Percentiles rank a stretch among this genome's conserved stretches.
Conservation (phyloP, 2,888 invertebrate genomes). For the Tigriopus californicus region DNA sequence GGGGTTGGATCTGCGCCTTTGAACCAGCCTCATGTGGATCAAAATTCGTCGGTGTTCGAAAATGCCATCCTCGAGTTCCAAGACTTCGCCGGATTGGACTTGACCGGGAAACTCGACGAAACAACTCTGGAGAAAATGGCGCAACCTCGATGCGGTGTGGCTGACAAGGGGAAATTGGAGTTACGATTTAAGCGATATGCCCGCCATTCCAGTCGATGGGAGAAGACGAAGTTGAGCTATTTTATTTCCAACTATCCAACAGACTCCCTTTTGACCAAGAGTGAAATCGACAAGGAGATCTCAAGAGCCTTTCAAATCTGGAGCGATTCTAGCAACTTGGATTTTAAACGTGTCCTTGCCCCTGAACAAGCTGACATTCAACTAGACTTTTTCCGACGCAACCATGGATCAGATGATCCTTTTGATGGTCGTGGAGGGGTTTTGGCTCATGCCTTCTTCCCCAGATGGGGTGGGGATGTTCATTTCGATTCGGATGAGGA, state of each 20-base stretch:
- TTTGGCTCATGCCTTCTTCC: slow-evolving; percentile 10
- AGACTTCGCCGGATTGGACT: not conserved
- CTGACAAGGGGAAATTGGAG: not conserved
- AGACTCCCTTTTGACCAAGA: not conserved
- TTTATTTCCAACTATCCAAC: not conserved
- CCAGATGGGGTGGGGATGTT: not conserved
- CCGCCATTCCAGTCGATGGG: not conserved
- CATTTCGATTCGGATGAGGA: not conserved
- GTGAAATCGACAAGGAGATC: not conserved
- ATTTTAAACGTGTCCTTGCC: not conserved
- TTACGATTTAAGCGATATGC: not conserved
- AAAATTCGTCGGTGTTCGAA: not conserved
- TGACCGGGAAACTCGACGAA: not conserved
- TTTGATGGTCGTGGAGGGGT: slow-evolving; percentile 3
- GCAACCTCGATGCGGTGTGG: slow-evolving; percentile 1
- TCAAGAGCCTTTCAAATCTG: not conserved
- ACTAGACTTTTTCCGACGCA: not conserved
- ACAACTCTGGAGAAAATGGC: not conserved
- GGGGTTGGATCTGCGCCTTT: too few species aligned
- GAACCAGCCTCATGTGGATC: too few species aligned
- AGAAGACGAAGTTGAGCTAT: not conserved
- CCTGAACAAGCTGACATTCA: slow-evolving; percentile 1
- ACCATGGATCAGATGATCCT: not conserved
- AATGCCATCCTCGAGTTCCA: not conserved
- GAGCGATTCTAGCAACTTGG: not conserved